A percentile compares a stretch with the other conserved stretches of the same genome.
Evolutionary conservation across 2,888 invertebrate species (phyloP).

Genomic region (Campopleginae sp.): DNA sequence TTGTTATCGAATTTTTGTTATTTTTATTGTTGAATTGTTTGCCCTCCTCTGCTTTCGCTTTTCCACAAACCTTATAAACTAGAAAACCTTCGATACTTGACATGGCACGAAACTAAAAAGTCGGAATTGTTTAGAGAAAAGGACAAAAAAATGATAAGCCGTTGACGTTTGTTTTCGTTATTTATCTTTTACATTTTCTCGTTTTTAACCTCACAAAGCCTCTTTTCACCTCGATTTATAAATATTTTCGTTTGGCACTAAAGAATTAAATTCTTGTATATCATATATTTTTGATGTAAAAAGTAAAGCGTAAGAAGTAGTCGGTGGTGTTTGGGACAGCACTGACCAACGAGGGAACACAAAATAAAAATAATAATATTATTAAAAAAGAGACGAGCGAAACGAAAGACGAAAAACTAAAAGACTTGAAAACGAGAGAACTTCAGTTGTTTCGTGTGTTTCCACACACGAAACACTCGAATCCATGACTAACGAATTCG

Average conservation of each 20-base stretch:
- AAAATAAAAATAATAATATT: slow-evolving; percentile 20
- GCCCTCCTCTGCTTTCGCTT: background rate
- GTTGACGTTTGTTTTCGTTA: slow-evolving; percentile 67
- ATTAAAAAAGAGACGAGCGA: slow-evolving; percentile 21
- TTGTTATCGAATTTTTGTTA: slow-evolving; percentile 7
- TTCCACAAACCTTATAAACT: slow-evolving; percentile 53
- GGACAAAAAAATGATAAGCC: slow-evolving; percentile 69
- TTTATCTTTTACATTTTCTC: slow-evolving; percentile 66
- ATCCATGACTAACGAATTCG: slow-evolving; percentile 58
- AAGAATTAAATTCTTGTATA: slow-evolving; percentile 77
- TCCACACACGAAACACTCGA: slow-evolving; percentile 64
- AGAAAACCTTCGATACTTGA: slow-evolving; percentile 66
- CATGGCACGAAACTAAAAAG: slow-evolving; percentile 69
- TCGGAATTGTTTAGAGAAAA: slow-evolving; percentile 51
- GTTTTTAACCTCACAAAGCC: slow-evolving; percentile 45
- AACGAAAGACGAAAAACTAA: slow-evolving; percentile 45
- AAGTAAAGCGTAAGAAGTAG: slow-evolving; percentile 63
- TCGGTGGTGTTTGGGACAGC: slow-evolving; percentile 27
- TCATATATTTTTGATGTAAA: slow-evolving; percentile 65
- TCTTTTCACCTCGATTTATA: slow-evolving; percentile 54
- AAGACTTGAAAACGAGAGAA: slow-evolving; percentile 50
- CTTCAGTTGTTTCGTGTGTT: slow-evolving; percentile 1
- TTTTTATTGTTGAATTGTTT: background rate
- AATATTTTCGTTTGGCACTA: slow-evolving; percentile 78
- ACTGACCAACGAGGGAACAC: slow-evolving; percentile 26